Evolutionary conservation across 1,140 invertebrate genomes (phyloP), one percentile per base, ranked within the genome.

Genomic region (Drosophila neocordata): DNA sequence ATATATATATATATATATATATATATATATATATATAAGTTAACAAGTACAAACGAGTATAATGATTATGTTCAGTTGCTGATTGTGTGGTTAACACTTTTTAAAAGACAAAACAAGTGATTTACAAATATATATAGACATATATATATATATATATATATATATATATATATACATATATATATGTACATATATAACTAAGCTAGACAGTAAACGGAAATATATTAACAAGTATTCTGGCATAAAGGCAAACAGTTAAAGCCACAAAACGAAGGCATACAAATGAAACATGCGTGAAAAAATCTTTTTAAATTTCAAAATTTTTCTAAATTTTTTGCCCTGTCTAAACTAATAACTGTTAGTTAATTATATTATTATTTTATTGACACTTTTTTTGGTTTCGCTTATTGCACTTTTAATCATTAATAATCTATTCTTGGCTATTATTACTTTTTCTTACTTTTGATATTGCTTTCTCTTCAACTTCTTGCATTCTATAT

Each of bases 21-120:
- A 59, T 65, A 34, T 63, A 59, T 52, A 60, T 38, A 51, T 62
- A 69, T 73, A 11, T 35, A n/a, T 58, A 60, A 71, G 69, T 56
- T 27, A 27, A 56, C 53, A 56, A 24, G 31, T 34, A 56, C 53
- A 56, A 56, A 15, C 24, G 13, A 34, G 41, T 48, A 48, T 48
- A 20, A 48, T 18, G 41, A 48, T 48, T 48, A 48, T 44, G 41
- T 48, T 48, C 15, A 48, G 18, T 48, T 48, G 41, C 41, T 48
- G 41, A 48, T 44, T 18, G 41, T 20, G 41, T 48, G 41, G 7
- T 20, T 11, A 20, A 15, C 4, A 44, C 41, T 18, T 12, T 48
- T n/a, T n/a, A n/a, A 20, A 48, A 15, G 41, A 48, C 41, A 48
- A 48, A 20, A 48, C 41, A 48, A 18, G 13, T 18, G 13, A 15